Percentiles rank a stretch among this genome's conserved stretches.
Evolutionary conservation across 1,140 invertebrate species (phyloP).

Genomic region (Venturia canescens): DNA sequence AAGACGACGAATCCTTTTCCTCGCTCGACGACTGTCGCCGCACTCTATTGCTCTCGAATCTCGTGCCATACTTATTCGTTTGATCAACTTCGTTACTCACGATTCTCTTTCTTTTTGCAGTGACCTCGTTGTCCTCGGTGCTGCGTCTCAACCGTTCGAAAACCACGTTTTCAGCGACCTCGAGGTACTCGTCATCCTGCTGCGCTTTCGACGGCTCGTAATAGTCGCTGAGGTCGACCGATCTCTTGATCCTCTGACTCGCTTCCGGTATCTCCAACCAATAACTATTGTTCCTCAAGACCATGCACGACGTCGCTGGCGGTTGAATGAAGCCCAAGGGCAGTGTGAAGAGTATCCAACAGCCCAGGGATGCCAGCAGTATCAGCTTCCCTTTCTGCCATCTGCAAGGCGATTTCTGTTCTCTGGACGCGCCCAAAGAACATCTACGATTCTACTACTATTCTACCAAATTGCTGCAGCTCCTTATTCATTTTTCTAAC

Average conservation of each 20-base stretch:
- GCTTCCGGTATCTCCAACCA: slow-evolving; percentile 69
- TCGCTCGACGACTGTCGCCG: slow-evolving; percentile 45
- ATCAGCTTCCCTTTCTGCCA: slow-evolving; percentile 92
- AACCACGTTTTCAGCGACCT: slow-evolving; percentile 69
- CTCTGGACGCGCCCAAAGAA: slow-evolving; percentile 55
- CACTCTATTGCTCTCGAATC: slow-evolving; percentile 51
- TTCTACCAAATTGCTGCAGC: slow-evolving; percentile 31
- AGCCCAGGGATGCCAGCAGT: slow-evolving; percentile 92
- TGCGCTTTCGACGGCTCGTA: slow-evolving; percentile 49
- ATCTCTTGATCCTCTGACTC: slow-evolving; percentile 64
- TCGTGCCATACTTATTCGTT: not conserved
- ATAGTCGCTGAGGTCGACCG: slow-evolving; percentile 50
- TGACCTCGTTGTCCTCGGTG: slow-evolving; percentile 49
- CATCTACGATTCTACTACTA: slow-evolving; percentile 53
- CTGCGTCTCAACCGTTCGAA: slow-evolving; percentile 66
- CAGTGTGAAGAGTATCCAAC: slow-evolving; percentile 98
- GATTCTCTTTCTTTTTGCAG: slow-evolving; percentile 9
- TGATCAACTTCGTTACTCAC: slow-evolving; percentile 28
- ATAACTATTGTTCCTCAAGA: slow-evolving; percentile 83
- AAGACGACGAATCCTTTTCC: slow-evolving; percentile 36
- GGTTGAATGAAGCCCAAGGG: slow-evolving; percentile 97
- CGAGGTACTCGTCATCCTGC: slow-evolving; percentile 62
- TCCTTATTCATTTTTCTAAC: slow-evolving; percentile 1
- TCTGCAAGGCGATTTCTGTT: slow-evolving; percentile 71
- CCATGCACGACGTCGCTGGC: slow-evolving; percentile 90